A percentile compares a stretch with the other conserved stretches of the same genome.
Conservation (phyloP, 2,797 vertebrate genomes). For the Lepilemur ruficaudatus region DNA sequence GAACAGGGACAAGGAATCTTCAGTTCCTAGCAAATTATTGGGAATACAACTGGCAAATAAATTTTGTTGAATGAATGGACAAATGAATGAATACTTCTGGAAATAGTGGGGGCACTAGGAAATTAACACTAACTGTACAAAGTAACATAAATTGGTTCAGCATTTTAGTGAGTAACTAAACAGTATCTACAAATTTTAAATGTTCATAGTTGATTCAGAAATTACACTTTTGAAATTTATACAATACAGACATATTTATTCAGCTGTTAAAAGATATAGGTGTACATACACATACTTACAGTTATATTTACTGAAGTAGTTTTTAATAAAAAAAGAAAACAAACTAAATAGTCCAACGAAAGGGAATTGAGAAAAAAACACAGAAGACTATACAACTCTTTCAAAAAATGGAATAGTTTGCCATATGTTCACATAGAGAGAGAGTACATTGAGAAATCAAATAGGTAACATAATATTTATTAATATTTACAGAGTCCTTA, state of each 20-base stretch:
- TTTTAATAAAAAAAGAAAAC: neutral
- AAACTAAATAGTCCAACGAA: neutral
- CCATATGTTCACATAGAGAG: neutral
- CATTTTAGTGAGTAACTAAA: neutral
- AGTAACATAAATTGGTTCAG: neutral
- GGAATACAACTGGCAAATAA: neutral
- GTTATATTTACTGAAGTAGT: neutral
- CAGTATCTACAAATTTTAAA: neutral
- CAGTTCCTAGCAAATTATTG: neutral
- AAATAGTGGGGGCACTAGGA: neutral
- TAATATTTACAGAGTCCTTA: neutral
- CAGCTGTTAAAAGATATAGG: neutral
- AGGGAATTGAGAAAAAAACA: neutral
- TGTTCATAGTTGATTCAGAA: neutral
- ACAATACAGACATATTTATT: neutral
- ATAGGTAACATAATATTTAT: neutral
- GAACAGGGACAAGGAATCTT: neutral
- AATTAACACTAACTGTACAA: neutral
- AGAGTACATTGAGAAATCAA: neutral
- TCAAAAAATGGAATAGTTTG: neutral
- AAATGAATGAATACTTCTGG: neutral
- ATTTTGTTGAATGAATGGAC: neutral
- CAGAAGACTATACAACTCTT: neutral
- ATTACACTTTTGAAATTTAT: neutral
- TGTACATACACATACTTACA: no score